These are phyloP conservation scores for Crotalus horridus DNA, from an alignment of 2,113 vertebrate genomes.

Conservation along the genomic window DNA sequence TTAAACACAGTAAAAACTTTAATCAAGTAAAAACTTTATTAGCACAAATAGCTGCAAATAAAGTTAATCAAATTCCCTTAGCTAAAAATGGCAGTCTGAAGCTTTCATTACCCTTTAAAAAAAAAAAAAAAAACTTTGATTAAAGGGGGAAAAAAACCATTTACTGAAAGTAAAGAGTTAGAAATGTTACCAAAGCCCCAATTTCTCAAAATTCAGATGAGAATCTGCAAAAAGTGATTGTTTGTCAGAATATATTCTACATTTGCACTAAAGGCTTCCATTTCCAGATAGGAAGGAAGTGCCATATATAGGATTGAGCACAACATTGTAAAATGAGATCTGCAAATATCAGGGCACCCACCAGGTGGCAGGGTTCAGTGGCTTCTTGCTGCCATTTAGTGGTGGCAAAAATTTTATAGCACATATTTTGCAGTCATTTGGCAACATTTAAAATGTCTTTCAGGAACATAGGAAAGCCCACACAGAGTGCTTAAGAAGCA, in stretches of 20 bases:
- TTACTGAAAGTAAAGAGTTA: neutral
- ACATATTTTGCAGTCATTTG: neutral
- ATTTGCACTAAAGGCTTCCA: neutral
- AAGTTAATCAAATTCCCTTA: neutral
- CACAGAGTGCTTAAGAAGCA: neutral
- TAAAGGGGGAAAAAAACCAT: neutral
- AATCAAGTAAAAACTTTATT: neutral
- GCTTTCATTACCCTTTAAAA: neutral
- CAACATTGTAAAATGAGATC: neutral
- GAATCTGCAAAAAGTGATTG: neutral
- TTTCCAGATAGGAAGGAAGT: neutral
- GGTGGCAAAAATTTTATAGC: neutral
- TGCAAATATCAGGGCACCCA: neutral
- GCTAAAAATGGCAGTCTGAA: neutral
- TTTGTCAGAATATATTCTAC: neutral
- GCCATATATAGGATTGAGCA: neutral
- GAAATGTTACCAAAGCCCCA: neutral
- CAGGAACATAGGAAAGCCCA: neutral
- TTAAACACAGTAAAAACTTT: neutral
- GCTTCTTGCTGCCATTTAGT: neutral
- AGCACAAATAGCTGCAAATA: neutral
- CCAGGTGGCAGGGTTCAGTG: neutral
- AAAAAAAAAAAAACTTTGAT: neutral
- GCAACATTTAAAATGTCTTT: neutral
- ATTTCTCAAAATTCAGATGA: neutral